phyloP scores from a whole-genome alignment of 2,888 invertebrate species.

The Netelia fuscicornis region DNA sequence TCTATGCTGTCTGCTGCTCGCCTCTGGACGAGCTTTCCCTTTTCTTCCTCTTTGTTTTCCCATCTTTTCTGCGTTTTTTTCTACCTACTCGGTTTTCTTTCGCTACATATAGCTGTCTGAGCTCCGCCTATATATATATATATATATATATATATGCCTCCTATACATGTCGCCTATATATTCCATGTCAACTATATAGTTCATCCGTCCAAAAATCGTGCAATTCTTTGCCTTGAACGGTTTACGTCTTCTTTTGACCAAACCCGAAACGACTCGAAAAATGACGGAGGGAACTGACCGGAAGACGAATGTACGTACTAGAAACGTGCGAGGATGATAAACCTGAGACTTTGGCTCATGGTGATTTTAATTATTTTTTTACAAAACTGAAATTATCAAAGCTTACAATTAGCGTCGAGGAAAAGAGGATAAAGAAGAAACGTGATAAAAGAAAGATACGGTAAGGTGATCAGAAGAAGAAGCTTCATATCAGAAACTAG shows the following conservation, averaged over 20 bases:
- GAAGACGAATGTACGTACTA: neutral
- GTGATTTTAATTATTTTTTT: neutral
- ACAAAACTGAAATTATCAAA: neutral
- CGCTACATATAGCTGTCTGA: neutral
- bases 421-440: too few relatives aligned
- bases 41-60: conserved; percentile 42
- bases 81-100: conserved; percentile 9
- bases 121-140: neutral
- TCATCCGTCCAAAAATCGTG: conserved; percentile 2
- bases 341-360: too few relatives aligned
- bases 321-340: too few relatives aligned
- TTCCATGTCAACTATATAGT: conserved; percentile 23
- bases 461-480: too few relatives aligned
- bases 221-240: conserved; percentile 1
- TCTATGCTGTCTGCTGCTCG: conserved; percentile 58
- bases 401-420: too few relatives aligned
- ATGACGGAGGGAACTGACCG: neutral
- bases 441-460: too few relatives aligned
- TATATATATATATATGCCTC: neutral
- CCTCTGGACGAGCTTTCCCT: conserved; percentile 54
- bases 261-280: conserved; percentile 28
- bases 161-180: too few relatives aligned
- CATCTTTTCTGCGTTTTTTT: conserved; percentile 8
- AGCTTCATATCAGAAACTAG: too few relatives aligned
- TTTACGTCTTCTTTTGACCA: conserved; percentile 15